phyloP scores from a whole-genome alignment of 2,113 vertebrate genomes.

The Eolophus roseicapilla region DNA sequence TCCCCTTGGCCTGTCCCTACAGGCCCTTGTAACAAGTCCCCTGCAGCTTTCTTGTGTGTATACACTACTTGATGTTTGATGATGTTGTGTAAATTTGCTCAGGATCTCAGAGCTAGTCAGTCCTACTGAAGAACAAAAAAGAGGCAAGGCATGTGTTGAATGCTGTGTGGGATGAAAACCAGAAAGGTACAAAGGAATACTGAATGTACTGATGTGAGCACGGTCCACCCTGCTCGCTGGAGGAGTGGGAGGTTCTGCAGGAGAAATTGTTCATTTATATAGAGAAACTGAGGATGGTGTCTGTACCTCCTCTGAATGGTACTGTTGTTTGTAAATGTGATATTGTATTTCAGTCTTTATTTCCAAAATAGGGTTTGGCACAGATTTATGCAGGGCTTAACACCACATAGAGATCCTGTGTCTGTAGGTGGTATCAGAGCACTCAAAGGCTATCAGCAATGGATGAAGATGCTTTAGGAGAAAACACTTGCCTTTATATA shows the following conservation, averaged over 20 bases:
- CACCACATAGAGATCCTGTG: not conserved
- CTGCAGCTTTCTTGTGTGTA: not conserved
- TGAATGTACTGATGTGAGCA: not conserved
- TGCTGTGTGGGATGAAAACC: not conserved
- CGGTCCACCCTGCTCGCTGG: not conserved
- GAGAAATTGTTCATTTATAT: rapidly evolving
- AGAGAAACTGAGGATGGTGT: not conserved
- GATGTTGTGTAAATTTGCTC: not conserved
- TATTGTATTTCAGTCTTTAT: rapidly evolving
- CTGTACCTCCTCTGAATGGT: not conserved
- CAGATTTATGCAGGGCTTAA: not conserved
- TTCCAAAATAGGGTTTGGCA: not conserved
- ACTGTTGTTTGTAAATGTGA: rapidly evolving
- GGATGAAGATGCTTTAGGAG: not conserved
- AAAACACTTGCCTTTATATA: rapidly evolving
- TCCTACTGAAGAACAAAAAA: not conserved
- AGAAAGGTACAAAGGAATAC: not conserved
- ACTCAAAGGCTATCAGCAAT: not conserved
- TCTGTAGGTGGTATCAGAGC: not conserved
- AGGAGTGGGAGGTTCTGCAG: not conserved
- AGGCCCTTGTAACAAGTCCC: not conserved
- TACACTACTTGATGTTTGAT: not conserved
- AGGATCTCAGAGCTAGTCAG: not conserved
- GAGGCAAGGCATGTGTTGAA: not conserved
- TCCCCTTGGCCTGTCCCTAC: not conserved